Evolutionary conservation across 2,888 invertebrate genomes (phyloP), one percentile per base, ranked within the genome.

Genomic region (Eupsilia transversa): DNA sequence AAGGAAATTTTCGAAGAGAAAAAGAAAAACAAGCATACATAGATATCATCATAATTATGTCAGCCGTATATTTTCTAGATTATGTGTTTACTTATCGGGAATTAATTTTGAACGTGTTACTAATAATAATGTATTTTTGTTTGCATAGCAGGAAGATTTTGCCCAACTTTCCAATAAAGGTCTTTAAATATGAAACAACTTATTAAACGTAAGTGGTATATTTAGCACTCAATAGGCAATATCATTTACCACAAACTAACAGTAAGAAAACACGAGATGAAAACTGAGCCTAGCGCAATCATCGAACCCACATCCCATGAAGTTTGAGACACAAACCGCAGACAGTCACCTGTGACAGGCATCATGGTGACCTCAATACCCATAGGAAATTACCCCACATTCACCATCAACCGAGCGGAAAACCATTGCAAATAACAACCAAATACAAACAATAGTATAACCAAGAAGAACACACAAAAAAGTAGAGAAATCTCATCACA

Each of bases 381-480:
- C 82, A 85, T 81, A 77, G 82, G 30, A 84, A 85, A 87, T 87
- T 86, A 87, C 74, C 87, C 87, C 82, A 85, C 84, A 87, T 87
- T 82, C 83, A 79, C 69, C 71, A 82, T 71, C 80, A 77, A 83
- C 86, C 76, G 72, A 82, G 77, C 76, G 79, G 80, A 78, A 86
- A 88, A 82, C 69, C 64, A 77, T 79, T 64, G 69, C 69, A 80
- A 84, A 76, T 74, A 73, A 67, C 23, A 77, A 82, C 79, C 72
- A 83, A 89, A 88, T 85, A 88, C 86, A 90, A 91, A 89, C 90
- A 91, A 90, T 87, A 84, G 79, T 86, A 80, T 82, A 87, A 84
- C 82, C 35, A 72, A 77, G 74, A 81, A 70, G 56, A 79, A 72
- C 30, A 74, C 54, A 77, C 60, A 79, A 77, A 79, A 77, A 74